Conservation (phyloP, 1,140 invertebrate species). For the Drosophila repleta region DNA sequence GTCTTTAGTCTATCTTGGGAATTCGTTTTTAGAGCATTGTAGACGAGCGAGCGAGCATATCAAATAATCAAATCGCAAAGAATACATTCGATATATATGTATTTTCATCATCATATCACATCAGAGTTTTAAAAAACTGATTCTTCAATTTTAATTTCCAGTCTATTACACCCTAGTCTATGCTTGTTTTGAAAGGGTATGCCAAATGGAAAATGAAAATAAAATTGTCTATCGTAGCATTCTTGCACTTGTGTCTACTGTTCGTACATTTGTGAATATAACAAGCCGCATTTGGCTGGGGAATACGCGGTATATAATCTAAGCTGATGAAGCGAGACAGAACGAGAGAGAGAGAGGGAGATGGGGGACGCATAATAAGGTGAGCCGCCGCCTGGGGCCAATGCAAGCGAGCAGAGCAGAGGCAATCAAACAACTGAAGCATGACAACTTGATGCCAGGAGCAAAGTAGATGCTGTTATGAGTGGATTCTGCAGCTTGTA, state of each 20-base stretch:
- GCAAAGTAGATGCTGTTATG: conserved; percentile 59
- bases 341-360: background rate
- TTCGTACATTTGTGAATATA: conserved; percentile 40
- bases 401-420: conserved; percentile 67
- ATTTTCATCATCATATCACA: too few relatives aligned
- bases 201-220: conserved; percentile 75
- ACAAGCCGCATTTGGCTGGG: conserved; percentile 55
- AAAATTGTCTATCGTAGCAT: conserved; percentile 68
- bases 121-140: too few relatives aligned
- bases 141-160: too few relatives aligned
- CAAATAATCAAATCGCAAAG: too few relatives aligned
- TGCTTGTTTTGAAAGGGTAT: conserved; percentile 15
- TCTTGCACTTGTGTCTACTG: conserved; percentile 10
- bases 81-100: too few relatives aligned
- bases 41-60: too few relatives aligned
- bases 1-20: too few relatives aligned
- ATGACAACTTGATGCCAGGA: conserved; percentile 81
- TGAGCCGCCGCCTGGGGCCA: conserved; percentile 59
- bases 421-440: conserved; percentile 81
- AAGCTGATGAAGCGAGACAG: conserved; percentile 12
- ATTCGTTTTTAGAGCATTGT: too few relatives aligned
- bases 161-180: too few relatives aligned
- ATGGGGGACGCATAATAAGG: conserved; percentile 28
- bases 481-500: conserved; percentile 1
- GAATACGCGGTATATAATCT: conserved; percentile 55